These are phyloP conservation scores for Picathartes gymnocephalus DNA, from an alignment of 2,113 vertebrate genomes.

Conservation along the genomic window DNA sequence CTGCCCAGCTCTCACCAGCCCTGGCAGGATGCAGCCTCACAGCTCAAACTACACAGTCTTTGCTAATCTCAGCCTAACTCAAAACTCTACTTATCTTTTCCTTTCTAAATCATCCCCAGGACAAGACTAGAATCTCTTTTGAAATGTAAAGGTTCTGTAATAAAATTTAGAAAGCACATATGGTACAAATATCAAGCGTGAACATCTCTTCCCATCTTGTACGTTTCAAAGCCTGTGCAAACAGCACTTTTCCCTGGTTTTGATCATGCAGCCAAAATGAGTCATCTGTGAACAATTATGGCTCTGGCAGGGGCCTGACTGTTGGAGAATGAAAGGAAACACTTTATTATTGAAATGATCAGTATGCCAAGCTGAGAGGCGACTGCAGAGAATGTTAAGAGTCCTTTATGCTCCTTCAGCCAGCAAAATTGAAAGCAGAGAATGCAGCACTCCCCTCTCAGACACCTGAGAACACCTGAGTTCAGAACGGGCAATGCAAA, in stretches of 20 bases:
- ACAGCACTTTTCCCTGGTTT: conserved; percentile 51
- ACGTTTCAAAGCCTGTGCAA: conserved; percentile 55
- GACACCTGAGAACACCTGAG: not conserved
- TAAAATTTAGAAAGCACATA: conserved; percentile 57
- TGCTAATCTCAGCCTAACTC: not conserved
- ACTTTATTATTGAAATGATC: conserved; percentile 63
- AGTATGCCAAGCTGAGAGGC: conserved; percentile 30
- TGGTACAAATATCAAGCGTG: conserved; percentile 56
- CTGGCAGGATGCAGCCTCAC: not conserved
- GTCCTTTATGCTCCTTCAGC: conserved; percentile 48
- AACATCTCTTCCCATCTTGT: conserved; percentile 56
- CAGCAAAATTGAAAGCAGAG: not conserved
- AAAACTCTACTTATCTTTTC: not conserved
- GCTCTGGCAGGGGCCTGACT: conserved; percentile 59
- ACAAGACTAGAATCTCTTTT: conserved; percentile 38
- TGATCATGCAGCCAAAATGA: conserved; percentile 65
- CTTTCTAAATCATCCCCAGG: conserved; percentile 38
- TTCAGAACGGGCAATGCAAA: not conserved
- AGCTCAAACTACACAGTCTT: not conserved
- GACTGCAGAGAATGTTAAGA: conserved; percentile 31
- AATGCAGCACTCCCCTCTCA: not conserved
- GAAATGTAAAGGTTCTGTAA: conserved; percentile 52
- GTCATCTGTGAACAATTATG: conserved; percentile 72
- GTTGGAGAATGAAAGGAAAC: conserved; percentile 67
- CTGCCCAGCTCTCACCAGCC: not conserved